Evolutionary conservation across 1,140 invertebrate species (phyloP), one percentile per base, ranked within the genome.

Genomic region (Caenorhabditis latens): DNA sequence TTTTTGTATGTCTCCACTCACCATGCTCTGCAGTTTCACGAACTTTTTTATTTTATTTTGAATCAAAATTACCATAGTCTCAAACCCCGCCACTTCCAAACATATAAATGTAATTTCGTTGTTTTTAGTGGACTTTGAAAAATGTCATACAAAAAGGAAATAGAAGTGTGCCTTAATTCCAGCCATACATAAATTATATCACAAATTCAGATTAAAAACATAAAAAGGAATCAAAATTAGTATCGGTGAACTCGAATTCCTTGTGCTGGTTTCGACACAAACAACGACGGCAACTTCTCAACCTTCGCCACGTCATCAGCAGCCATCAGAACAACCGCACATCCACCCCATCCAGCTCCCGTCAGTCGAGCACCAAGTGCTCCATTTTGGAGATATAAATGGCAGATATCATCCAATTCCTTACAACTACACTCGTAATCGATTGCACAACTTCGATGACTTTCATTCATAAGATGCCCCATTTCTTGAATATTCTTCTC

Each of bases 281-380:
- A 86, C n/a, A 79, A 50, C 43, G 46, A 79, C 89, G 71, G 71
- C 7, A 79, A 14, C 7, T 79, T 40, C 40, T 40, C 71, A 5
- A 95, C 94, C 67, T 95, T 94, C 43, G 95, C 94, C 71, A 94
- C 94, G 0, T 95, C 94, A 32, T 71, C 40, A 57, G 86, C 83
- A 57, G 91, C 91, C 85, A 95, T 95, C 88, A 99, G 94, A 32
- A 97, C 96, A 19, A 99, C 96, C 86, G 96, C 95, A 93, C 97
- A 99, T 3, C 98, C 98, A 32, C 98, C 98, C 98, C 98, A 99
- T 32, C 96, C 96, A 90, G 89, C 90, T n/a, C 98, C 98, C 8
- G 98, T 99, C 50, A 99, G 93, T 87, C 98, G 94, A 11, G 96
- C 95, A 50, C 97, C 96, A 32, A 96, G 94, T 8, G 95, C 95